Evolutionary conservation across 2,797 vertebrate species (phyloP).

Genomic region (Sebastes nivosus): DNA sequence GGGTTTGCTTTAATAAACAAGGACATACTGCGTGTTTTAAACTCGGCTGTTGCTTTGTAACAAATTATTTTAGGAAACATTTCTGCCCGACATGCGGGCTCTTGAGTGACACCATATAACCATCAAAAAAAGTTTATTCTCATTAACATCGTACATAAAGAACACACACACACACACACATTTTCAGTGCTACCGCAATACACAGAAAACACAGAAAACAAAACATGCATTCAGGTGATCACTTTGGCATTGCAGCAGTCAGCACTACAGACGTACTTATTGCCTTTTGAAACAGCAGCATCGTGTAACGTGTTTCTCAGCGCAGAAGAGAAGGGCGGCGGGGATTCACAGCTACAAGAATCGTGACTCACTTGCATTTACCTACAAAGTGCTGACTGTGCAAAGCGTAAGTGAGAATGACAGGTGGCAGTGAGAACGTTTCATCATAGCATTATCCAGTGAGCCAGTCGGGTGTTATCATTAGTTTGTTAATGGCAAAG

Average conservation of each 20-base stretch:
- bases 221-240: constrained; percentile 77
- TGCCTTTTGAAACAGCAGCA: constrained; percentile 29
- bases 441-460: constrained; percentile 80
- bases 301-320: constrained; percentile 22
- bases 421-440: constrained; percentile 76
- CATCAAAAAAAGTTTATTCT: constrained; percentile 22
- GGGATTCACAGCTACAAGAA: constrained; percentile 44
- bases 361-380: constrained; percentile 60
- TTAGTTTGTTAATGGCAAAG: constrained; percentile 85
- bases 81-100: not conserved
- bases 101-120: constrained; percentile 8
- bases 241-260: constrained; percentile 78
- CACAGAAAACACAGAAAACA: constrained; percentile 46
- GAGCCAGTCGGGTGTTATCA: constrained; percentile 79
- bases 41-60: constrained; percentile 7
- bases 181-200: constrained; percentile 43
- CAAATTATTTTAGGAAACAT: constrained; percentile 8
- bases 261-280: constrained; percentile 65
- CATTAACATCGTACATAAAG: constrained; percentile 19
- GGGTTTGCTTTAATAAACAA: constrained; percentile 30
- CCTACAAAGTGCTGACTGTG: constrained; percentile 82
- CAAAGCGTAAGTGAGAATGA: constrained; percentile 78
- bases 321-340: constrained; percentile 12
- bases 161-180: constrained; percentile 28
- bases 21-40: not conserved